These are phyloP conservation scores for Podarcis cretensis DNA, from an alignment of 2,113 vertebrate species.

Conservation along the genomic window DNA sequence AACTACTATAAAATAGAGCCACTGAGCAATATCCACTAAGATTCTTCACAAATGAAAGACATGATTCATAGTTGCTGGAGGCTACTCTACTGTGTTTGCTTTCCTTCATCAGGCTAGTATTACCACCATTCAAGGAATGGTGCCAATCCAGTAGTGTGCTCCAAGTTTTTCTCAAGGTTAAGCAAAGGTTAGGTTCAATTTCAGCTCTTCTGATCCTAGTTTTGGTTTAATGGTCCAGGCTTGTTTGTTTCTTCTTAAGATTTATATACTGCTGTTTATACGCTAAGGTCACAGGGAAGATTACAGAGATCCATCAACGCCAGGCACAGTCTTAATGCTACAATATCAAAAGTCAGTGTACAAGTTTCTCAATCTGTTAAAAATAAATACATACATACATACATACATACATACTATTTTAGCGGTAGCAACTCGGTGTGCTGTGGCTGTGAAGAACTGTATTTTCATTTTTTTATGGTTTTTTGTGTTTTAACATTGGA, in stretches of 20 bases:
- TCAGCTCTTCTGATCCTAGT: neutral
- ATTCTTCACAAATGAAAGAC: neutral
- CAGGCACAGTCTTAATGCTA: too few species aligned
- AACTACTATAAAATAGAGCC: neutral
- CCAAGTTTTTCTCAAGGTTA: neutral
- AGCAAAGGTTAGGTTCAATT: neutral
- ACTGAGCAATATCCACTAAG: neutral
- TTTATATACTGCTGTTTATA: too few species aligned
- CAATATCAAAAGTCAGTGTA: too few species aligned
- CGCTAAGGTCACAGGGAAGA: too few species aligned
- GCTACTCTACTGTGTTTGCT: neutral
- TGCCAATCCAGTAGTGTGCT: constrained; percentile 16
- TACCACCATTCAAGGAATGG: neutral
- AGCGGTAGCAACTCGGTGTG: neutral
- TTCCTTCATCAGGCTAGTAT: neutral
- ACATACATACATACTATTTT: too few species aligned
- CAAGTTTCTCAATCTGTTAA: too few species aligned
- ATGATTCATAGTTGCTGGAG: neutral
- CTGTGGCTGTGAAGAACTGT: neutral
- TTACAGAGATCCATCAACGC: too few species aligned
- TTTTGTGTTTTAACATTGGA: too few species aligned
- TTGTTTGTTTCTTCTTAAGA: too few species aligned
- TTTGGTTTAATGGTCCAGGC: neutral
- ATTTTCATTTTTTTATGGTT: too few species aligned
- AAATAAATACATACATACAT: too few species aligned